Percentiles rank a stretch among this genome's conserved stretches.
Conservation (phyloP, 2,888 invertebrate species). For the Drosophila longiperda region DNA sequence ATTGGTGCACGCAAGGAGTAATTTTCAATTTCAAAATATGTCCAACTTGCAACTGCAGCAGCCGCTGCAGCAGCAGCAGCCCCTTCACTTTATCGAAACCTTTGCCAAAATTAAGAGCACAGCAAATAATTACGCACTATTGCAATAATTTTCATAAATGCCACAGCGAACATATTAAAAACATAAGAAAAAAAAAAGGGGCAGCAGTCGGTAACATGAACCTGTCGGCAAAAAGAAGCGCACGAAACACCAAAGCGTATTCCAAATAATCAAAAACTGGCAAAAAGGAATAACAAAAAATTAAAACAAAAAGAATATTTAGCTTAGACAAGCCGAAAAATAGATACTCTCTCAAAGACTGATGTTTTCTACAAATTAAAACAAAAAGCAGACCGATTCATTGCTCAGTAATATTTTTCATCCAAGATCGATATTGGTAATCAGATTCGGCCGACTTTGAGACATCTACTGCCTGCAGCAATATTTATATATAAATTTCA, state of each 20-base stretch:
- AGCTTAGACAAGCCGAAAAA: neutral
- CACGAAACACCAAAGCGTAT: conserved; percentile 22
- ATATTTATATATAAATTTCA: no score
- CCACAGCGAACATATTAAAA: conserved; percentile 35
- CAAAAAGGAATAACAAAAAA: conserved; percentile 7
- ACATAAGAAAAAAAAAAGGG: conserved; percentile 27
- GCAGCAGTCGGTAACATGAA: conserved; percentile 66
- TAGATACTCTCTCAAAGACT: neutral
- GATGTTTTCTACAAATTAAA: no score
- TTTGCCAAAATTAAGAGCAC: conserved; percentile 74
- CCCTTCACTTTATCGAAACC: conserved; percentile 43
- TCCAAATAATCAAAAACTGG: conserved; percentile 20
- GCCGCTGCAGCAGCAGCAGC: neutral
- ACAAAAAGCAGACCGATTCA: no score
- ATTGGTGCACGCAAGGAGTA: conserved; percentile 37
- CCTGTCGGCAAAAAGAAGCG: conserved; percentile 71
- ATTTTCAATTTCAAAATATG: conserved; percentile 66
- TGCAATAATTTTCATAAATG: conserved; percentile 79
- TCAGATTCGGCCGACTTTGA: no score
- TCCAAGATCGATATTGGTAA: no score
- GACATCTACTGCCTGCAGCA: no score
- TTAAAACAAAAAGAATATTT: neutral
- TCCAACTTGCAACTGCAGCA: conserved; percentile 10
- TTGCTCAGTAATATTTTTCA: no score
- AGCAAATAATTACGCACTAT: conserved; percentile 83